These are phyloP conservation scores for Corythoichthys haematopterus DNA, from an alignment of 2,113 vertebrate species.

Conservation along the genomic window DNA sequence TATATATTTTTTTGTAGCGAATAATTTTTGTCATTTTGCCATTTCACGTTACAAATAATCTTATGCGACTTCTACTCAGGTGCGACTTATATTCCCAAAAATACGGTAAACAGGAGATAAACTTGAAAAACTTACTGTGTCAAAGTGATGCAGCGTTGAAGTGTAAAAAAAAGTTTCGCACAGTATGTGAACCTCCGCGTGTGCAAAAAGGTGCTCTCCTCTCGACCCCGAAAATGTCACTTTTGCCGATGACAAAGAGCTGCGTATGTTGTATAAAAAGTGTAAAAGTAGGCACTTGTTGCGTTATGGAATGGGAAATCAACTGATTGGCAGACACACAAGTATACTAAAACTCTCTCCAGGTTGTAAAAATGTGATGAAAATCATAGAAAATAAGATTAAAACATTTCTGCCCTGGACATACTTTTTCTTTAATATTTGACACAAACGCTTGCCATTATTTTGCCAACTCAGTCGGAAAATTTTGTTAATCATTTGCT, in stretches of 20 bases:
- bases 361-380: slow-evolving; percentile 56
- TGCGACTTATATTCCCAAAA: too few relatives aligned
- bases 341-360: slow-evolving; percentile 40
- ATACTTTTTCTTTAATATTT: slow-evolving; percentile 49
- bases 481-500: slow-evolving; percentile 15
- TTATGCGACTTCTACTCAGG: background rate
- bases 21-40: too few relatives aligned
- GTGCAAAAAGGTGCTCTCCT: slow-evolving; percentile 53
- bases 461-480: slow-evolving; percentile 26
- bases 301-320: slow-evolving; percentile 42
- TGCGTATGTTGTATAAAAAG: slow-evolving; percentile 15
- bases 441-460: slow-evolving; percentile 52
- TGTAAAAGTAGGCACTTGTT: slow-evolving; percentile 26
- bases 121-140: slow-evolving; percentile 46
- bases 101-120: slow-evolving; percentile 50
- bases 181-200: slow-evolving; percentile 47
- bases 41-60: too few relatives aligned
- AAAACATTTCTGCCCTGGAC: slow-evolving; percentile 58
- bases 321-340: slow-evolving; percentile 55
- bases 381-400: slow-evolving; percentile 51
- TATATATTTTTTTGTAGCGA: too few relatives aligned
- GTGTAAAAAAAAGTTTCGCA: slow-evolving; percentile 52
- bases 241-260: slow-evolving; percentile 36
- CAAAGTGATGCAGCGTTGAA: slow-evolving; percentile 54
- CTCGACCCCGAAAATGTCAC: slow-evolving; percentile 38